Evolutionary conservation across 2,888 invertebrate species (phyloP).

Genomic region (Andrena trimmerana): DNA sequence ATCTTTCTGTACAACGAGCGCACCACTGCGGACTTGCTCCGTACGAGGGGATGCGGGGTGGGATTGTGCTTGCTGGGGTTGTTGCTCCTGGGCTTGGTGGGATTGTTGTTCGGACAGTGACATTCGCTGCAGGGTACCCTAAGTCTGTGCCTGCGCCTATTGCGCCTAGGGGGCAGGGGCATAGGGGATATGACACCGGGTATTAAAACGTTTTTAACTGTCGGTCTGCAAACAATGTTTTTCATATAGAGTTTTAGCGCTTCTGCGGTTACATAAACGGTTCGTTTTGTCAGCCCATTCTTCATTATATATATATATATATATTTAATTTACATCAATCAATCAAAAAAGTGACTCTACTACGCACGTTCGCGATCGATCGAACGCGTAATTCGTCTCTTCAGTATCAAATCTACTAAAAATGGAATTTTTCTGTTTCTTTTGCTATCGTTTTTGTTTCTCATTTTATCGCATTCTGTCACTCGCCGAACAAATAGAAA

Average conservation of each 20-base stretch:
- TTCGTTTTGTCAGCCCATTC: constrained; percentile 71
- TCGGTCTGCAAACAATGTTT: constrained; percentile 85
- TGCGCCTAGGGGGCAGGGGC: constrained; percentile 84
- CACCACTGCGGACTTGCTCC: constrained; percentile 85
- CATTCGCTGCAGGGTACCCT: constrained; percentile 85
- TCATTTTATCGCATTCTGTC: constrained; percentile 47
- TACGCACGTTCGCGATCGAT: constrained; percentile 74
- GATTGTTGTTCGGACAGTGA: constrained; percentile 81
- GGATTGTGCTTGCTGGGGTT: constrained; percentile 78
- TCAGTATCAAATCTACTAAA: neutral
- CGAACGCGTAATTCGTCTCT: constrained; percentile 65
- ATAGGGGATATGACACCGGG: constrained; percentile 85
- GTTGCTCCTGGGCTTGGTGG: constrained; percentile 79
- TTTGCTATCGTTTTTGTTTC: constrained; percentile 2
- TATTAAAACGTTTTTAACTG: constrained; percentile 85
- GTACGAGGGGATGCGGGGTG: constrained; percentile 83
- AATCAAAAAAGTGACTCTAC: constrained; percentile 44
- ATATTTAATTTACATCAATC: constrained; percentile 17
- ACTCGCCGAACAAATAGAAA: constrained; percentile 61
- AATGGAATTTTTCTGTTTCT: neutral
- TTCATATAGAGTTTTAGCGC: constrained; percentile 78
- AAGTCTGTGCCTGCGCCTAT: constrained; percentile 85
- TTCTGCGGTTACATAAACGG: constrained; percentile 59
- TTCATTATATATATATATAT: constrained; percentile 48
- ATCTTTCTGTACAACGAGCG: constrained; percentile 85